Evolutionary conservation across 2,888 invertebrate genomes (phyloP).

Genomic region (Zelleria hepariella): DNA sequence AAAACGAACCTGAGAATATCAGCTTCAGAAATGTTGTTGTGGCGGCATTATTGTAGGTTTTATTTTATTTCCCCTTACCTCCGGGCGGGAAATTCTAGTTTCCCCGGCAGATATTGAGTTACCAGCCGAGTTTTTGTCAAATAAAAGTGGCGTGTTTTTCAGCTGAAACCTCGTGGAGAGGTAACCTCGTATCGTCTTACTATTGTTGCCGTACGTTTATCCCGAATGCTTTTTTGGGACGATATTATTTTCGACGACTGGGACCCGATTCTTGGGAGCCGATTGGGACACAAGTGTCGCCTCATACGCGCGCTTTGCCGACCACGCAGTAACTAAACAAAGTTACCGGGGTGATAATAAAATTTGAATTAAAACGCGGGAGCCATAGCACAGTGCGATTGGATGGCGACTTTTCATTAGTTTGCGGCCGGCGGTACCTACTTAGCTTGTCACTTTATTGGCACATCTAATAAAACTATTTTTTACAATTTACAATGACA

Average conservation of each 20-base stretch:
- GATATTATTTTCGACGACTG: neutral
- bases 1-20: neutral
- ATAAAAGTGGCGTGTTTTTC: constrained; percentile 38
- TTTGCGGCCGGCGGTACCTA: too few relatives aligned
- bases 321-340: too few relatives aligned
- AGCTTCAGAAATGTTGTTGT: neutral
- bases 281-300: too few relatives aligned
- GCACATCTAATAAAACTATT: too few relatives aligned
- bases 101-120: constrained; percentile 55
- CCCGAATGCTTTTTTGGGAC: neutral
- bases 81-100: constrained; percentile 49
- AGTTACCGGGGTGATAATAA: too few relatives aligned
- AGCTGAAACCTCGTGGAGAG: neutral
- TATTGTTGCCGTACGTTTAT: neutral
- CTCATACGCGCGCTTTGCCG: too few relatives aligned
- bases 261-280: neutral
- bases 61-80: constrained; percentile 27
- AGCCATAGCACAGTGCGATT: too few relatives aligned
- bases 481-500: too few relatives aligned
- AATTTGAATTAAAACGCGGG: too few relatives aligned
- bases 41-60: constrained; percentile 31
- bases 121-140: constrained; percentile 40
- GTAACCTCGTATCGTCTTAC: neutral
- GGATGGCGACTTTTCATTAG: too few relatives aligned
- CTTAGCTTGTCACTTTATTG: too few relatives aligned